Conservation (phyloP, 2,888 invertebrate genomes). For the Patella depressa region DNA sequence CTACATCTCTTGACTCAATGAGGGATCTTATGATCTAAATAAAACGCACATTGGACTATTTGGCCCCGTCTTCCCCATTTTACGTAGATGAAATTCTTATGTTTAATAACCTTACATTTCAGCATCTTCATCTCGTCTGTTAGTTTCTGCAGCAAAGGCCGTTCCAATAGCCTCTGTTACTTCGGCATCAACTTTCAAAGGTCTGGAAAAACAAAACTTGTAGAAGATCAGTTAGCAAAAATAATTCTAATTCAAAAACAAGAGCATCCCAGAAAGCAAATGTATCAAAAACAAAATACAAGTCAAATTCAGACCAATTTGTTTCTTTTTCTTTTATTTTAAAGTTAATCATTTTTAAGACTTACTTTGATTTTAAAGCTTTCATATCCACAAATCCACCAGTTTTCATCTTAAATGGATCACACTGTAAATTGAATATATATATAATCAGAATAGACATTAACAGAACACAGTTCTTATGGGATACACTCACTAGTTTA, state of each 20-base stretch:
- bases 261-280: too few species aligned
- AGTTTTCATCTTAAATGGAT: conserved; percentile 74
- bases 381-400: conserved; percentile 90
- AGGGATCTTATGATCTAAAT: too few species aligned
- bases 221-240: too few species aligned
- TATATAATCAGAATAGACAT: not conserved
- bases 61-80: too few species aligned
- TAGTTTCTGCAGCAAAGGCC: conserved; percentile 97
- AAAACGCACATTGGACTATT: too few species aligned
- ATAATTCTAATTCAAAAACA: too few species aligned
- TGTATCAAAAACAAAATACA: too few species aligned
- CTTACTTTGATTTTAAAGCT: conserved; percentile 64
- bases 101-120: conserved; percentile 83
- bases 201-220: conserved; percentile 30
- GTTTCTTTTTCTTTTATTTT: too few species aligned
- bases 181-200: conserved; percentile 56
- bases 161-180: conserved; percentile 81
- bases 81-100: not conserved
- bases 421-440: conserved; percentile 69
- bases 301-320: too few species aligned
- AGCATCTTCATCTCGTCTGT: conserved; percentile 97
- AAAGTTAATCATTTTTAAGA: not conserved
- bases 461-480: too few species aligned
- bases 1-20: too few species aligned
- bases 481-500: too few species aligned